phyloP scores from a whole-genome alignment of 2,888 invertebrate genomes.

The Pheosia tremula region DNA sequence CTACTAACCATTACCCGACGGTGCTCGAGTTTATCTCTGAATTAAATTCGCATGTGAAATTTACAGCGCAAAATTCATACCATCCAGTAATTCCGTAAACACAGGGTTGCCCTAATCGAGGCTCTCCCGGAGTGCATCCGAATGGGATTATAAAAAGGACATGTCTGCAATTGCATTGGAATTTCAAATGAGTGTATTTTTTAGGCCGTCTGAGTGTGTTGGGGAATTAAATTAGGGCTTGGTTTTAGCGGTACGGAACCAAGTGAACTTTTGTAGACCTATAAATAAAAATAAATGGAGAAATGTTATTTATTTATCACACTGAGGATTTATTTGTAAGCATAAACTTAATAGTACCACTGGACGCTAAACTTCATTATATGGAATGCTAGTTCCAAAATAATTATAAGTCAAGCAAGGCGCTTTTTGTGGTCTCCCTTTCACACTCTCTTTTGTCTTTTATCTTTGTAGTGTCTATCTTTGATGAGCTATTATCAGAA shows the following conservation, averaged over 20 bases:
- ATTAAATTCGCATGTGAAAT: slow-evolving; percentile 38
- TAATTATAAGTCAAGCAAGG: too few species aligned
- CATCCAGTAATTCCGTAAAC: slow-evolving; percentile 46
- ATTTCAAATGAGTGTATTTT: slow-evolving; percentile 80
- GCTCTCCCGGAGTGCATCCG: slow-evolving; percentile 57
- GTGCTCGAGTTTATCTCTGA: slow-evolving; percentile 36
- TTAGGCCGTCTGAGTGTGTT: slow-evolving; percentile 73
- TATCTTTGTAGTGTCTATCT: too few species aligned
- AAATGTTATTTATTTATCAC: too few species aligned
- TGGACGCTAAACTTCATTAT: too few species aligned
- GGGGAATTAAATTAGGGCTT: slow-evolving; percentile 70
- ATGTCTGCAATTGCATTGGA: slow-evolving; percentile 72
- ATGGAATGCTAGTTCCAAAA: too few species aligned
- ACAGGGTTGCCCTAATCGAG: slow-evolving; percentile 48
- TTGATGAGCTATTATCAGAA: too few species aligned
- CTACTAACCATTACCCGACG: slow-evolving; percentile 19
- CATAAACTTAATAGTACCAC: too few species aligned
- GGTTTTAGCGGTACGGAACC: slow-evolving; percentile 2
- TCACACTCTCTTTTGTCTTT: too few species aligned
- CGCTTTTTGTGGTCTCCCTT: too few species aligned
- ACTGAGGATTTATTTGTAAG: too few species aligned
- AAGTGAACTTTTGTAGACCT: too few species aligned
- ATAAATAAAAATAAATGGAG: too few species aligned
- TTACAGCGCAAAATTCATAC: slow-evolving; percentile 31
- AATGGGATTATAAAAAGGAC: slow-evolving; percentile 73